Evolutionary conservation across 2,888 invertebrate species (phyloP).

Genomic region (Pyrochroa serraticornis): DNA sequence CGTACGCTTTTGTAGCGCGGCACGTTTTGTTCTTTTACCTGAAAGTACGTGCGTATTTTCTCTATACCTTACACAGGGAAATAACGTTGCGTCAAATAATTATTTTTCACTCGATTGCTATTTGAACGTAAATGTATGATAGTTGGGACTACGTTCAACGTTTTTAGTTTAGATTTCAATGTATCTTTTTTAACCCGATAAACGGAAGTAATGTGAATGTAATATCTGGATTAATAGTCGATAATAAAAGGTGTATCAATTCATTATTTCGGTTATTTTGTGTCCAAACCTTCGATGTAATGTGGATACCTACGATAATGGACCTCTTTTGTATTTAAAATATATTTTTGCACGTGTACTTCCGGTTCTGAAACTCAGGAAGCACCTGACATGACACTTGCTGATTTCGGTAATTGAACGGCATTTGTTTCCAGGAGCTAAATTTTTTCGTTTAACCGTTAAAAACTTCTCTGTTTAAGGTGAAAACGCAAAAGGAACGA

Average conservation of each 20-base stretch:
- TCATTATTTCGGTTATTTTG: conserved; percentile 12
- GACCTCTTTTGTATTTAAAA: too few species aligned
- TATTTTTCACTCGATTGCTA: neutral
- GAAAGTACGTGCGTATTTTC: conserved; percentile 11
- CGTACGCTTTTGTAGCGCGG: conserved; percentile 3
- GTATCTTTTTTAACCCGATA: conserved; percentile 9
- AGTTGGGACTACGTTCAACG: conserved; percentile 2
- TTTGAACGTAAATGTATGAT: neutral
- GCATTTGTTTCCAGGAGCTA: too few species aligned
- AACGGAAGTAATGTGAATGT: conserved; percentile 9
- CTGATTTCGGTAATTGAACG: too few species aligned
- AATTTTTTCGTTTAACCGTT: too few species aligned
- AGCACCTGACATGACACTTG: too few species aligned
- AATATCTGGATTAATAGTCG: conserved; percentile 12
- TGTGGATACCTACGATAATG: too few species aligned
- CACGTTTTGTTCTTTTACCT: neutral
- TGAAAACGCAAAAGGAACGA: too few species aligned
- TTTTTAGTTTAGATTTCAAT: conserved; percentile 1
- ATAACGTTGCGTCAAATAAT: conserved; percentile 3
- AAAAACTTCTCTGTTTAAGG: too few species aligned
- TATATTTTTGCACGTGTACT: too few species aligned
- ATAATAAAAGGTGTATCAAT: conserved; percentile 13
- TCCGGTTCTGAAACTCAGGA: too few species aligned
- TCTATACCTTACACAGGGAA: conserved; percentile 3
- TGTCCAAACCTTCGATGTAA: neutral